These are phyloP conservation scores for Steinernema khuongi DNA, from an alignment of 1,140 invertebrate genomes.

Conservation along the genomic window DNA sequence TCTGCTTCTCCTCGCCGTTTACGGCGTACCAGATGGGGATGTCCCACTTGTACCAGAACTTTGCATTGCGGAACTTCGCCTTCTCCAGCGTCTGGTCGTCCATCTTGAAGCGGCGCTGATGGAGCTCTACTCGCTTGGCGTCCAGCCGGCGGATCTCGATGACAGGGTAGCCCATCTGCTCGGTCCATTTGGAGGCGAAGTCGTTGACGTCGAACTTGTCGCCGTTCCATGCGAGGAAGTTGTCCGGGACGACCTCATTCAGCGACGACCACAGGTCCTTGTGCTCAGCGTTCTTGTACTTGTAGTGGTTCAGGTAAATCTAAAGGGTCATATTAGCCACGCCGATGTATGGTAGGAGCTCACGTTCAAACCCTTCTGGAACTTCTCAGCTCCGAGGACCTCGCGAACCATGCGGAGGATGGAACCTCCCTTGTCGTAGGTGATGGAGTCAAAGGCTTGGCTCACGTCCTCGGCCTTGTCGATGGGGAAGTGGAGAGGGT, in stretches of 20 bases:
- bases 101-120: constrained; percentile 53
- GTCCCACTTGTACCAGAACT: constrained; percentile 41
- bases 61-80: constrained; percentile 41
- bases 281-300: constrained; percentile 47
- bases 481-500: constrained; percentile 18
- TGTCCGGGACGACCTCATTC: constrained; percentile 47
- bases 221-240: constrained; percentile 42
- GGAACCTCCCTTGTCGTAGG: constrained; percentile 29
- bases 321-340: constrained; percentile 17
- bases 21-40: constrained; percentile 23
- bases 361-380: constrained; percentile 35
- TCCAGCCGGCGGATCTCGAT: constrained; percentile 47
- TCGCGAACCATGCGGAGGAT: constrained; percentile 32
- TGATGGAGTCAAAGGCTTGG: constrained; percentile 21
- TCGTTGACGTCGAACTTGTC: constrained; percentile 49
- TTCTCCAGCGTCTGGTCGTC: constrained; percentile 47
- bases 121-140: constrained; percentile 42
- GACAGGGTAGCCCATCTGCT: constrained; percentile 55
- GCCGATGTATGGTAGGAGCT: not conserved
- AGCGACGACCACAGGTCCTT: constrained; percentile 46
- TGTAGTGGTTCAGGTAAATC: constrained; percentile 51
- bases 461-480: constrained; percentile 18
- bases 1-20: constrained; percentile 31
- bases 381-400: constrained; percentile 25
- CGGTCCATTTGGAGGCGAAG: constrained; percentile 47